phyloP scores from a whole-genome alignment of 2,888 invertebrate species.

The Xanthorhoe designata region DNA sequence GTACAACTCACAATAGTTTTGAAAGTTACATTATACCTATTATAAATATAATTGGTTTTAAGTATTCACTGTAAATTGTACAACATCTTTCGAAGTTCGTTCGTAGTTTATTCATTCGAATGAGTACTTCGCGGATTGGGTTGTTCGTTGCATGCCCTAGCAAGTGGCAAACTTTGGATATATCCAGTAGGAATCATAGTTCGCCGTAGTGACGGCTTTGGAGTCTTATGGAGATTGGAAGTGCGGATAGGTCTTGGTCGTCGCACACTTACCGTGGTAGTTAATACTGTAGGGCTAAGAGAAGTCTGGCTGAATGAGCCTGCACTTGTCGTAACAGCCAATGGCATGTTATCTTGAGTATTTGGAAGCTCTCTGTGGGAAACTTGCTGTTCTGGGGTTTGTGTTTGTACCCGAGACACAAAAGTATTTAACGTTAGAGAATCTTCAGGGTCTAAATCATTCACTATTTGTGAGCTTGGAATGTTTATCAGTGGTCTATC shows the following conservation, averaged over 20 bases:
- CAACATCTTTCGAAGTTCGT: background rate
- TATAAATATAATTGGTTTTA: no score
- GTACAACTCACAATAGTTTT: no score
- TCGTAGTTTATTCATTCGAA: background rate
- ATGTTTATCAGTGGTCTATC: background rate
- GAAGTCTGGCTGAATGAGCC: background rate
- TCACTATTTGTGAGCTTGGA: constrained; percentile 1
- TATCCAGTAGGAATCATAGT: background rate
- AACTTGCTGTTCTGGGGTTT: background rate
- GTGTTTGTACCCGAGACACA: background rate
- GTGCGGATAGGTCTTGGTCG: background rate
- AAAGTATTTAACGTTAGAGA: constrained; percentile 4
- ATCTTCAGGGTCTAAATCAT: constrained; percentile 1
- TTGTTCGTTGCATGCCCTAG: background rate
- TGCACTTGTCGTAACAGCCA: background rate
- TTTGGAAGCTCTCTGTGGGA: background rate
- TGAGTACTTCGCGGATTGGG: background rate
- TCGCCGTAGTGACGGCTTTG: background rate
- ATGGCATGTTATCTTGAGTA: background rate
- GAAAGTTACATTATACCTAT: no score
- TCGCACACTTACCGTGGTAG: background rate
- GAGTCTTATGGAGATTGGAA: background rate
- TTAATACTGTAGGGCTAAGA: background rate
- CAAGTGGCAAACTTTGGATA: background rate
- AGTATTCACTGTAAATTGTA: no score